Evolutionary conservation across 2,888 invertebrate genomes (phyloP), one percentile per base, ranked within the genome.

Genomic region (Resseliella maxima): DNA sequence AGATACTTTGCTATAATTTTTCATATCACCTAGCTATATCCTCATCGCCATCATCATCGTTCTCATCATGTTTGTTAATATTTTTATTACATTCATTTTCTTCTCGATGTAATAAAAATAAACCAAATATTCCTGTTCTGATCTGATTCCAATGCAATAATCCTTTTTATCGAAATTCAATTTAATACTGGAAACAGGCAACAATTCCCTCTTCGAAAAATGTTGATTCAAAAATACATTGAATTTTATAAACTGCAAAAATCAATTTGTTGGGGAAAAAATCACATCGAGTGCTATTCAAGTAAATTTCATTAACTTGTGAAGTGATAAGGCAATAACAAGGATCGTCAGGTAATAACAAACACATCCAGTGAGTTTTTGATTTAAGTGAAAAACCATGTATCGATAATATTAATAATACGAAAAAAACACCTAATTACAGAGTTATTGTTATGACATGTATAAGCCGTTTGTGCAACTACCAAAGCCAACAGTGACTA

Each of bases 251-350:
- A 3, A 24, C 59, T n/a, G 3, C 10, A 50, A 50, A 50, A 50
- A 50, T 72, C 27, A 15, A 72, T 72, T 72, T 72, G 10, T 15
- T 72, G 27, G 6, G 31, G 31, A 24, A 24, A 24, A 59, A 59
- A 72, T 72, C 5, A 1, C 10, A 72, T 72, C 31, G 31, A 72
- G 27, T 31, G 27, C 3, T 31, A 72, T 31, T 72, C 31, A 72
- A 72, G 27, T 72, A 35, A 35, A 72, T 72, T 72, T 72, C 72
- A 72, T 72, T 72, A 72, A 15, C 21, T 35, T 72, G 31, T 31
- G 6, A 15, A 31, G 72, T 72, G 72, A 72, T 72, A 72, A 72
- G 15, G 12, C 31, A 15, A 31, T 15, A 12, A 72, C 24, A 31
- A 72, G 27, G 31, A 18, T 72, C 72, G 72, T 35, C 31, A n/a